A percentile compares a stretch with the other conserved stretches of the same genome.
These are phyloP conservation scores for Eidolon helvum DNA, from an alignment of 2,113 vertebrate genomes.

Conservation along the genomic window DNA sequence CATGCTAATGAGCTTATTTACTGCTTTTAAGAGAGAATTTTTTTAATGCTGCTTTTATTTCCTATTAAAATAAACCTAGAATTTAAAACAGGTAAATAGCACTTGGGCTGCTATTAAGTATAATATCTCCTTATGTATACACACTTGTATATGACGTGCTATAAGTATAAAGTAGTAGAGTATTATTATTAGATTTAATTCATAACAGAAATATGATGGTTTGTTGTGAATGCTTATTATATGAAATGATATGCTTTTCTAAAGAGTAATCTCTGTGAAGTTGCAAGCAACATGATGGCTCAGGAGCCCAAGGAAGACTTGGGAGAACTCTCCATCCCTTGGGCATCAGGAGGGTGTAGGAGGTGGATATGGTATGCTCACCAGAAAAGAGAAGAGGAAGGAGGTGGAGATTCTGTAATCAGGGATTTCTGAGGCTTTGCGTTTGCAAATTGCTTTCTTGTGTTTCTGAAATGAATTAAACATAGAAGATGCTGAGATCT, in stretches of 20 bases:
- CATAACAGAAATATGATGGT: constrained; percentile 65
- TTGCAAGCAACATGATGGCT: constrained; percentile 7
- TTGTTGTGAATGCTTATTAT: constrained; percentile 71
- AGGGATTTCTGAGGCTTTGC: constrained; percentile 79
- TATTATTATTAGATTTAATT: constrained; percentile 65
- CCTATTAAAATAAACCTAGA: constrained; percentile 63
- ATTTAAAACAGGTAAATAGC: constrained; percentile 57
- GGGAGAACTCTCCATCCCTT: constrained; percentile 3
- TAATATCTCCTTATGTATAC: constrained; percentile 51
- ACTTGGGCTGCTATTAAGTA: constrained; percentile 57
- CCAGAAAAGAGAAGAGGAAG: constrained; percentile 41
- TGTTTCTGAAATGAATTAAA: constrained; percentile 84
- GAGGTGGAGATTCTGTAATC: constrained; percentile 56
- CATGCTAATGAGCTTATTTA: constrained; percentile 78
- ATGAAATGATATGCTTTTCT: constrained; percentile 67
- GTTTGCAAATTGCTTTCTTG: constrained; percentile 77
- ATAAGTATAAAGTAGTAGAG: constrained; percentile 32
- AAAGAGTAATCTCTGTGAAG: constrained; percentile 56
- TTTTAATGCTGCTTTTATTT: constrained; percentile 66
- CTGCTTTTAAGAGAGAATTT: constrained; percentile 12
- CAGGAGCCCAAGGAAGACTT: neutral
- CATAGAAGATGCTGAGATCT: constrained; percentile 79
- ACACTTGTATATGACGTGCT: constrained; percentile 43
- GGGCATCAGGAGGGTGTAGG: constrained; percentile 28
- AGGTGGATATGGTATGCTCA: neutral